Base-by-base conservation (phyloP, 2,888 invertebrate species). In the Bombylius major region DNA sequence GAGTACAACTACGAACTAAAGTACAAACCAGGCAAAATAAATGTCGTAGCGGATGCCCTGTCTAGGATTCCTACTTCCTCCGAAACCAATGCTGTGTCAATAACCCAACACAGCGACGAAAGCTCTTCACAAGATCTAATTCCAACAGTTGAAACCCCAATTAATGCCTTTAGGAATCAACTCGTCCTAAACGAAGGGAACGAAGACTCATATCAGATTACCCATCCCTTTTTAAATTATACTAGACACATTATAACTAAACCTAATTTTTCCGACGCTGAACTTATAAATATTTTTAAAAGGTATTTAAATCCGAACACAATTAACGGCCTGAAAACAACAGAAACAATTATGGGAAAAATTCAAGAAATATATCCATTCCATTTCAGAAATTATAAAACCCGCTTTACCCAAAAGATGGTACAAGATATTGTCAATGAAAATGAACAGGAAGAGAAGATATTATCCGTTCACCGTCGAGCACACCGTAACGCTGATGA, bases 361-460 rank as follows among this genome's bases (percentile, higher is more conserved):
- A n/a, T n/a, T n/a, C n/a, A n/a, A n/a, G n/a, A n/a, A n/a, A n/a
- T n/a, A n/a, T n/a, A n/a, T n/a, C 51, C 47, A 8, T 11, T 51
- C 4, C 47, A 50, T 13, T 44, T 55, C 47, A 51, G 14, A 36
- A 46, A 51, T 47, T 55, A 51, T 42, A 56, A 53, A 34, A 45
- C 33, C 14, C 14, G 52, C 39, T 56, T 47, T 48, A 58, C 59
- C 4, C 58, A 53, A 47, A 46, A 44, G 11, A 13, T 50, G 34
- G 57, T 61, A 4, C 54, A 58, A 57, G 54, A 61, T 36, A 48
- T 61, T 11, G 5, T 33, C 5, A 54, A 48, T n/a, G 56, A 56
- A 44, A 42, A 31, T 8, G 57, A 54, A 45, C 60, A 60, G 33
- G 58, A 58, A 12, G 56, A 59, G 14, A 55, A 51, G 36, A 57